Percentiles rank a stretch among this genome's conserved stretches.
Evolutionary conservation across 2,113 vertebrate genomes (phyloP).

Genomic region (Nicator chloris): DNA sequence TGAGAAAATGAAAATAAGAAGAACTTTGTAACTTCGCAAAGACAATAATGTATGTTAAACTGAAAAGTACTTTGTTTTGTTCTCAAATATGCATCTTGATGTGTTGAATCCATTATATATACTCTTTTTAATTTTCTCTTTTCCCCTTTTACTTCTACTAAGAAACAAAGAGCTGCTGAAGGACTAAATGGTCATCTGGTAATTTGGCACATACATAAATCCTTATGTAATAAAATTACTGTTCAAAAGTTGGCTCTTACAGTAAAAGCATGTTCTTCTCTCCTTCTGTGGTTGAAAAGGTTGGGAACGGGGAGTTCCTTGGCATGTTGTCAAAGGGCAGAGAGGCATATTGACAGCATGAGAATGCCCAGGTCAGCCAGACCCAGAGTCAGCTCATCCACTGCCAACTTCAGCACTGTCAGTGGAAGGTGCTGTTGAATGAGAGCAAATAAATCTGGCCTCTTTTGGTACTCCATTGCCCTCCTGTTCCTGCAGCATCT

Average conservation of each 20-base stretch:
- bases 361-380: background rate
- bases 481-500: background rate
- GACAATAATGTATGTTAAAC: background rate
- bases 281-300: background rate
- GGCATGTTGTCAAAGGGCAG: background rate
- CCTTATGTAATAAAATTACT: background rate
- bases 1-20: background rate
- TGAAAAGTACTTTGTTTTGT: background rate
- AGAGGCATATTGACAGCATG: background rate
- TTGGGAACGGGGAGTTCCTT: background rate
- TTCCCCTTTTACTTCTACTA: background rate
- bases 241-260: background rate
- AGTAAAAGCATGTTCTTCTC: background rate
- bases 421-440: background rate
- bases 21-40: background rate
- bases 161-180: background rate
- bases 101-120: background rate
- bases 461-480: background rate
- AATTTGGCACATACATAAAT: background rate
- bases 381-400: background rate
- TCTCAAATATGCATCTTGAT: background rate
- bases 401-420: background rate
- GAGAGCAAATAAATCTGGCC: background rate
- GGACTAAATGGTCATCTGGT: background rate
- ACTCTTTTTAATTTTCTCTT: background rate